phyloP scores from a whole-genome alignment of 1,140 invertebrate species.

The Saccostrea echinata region DNA sequence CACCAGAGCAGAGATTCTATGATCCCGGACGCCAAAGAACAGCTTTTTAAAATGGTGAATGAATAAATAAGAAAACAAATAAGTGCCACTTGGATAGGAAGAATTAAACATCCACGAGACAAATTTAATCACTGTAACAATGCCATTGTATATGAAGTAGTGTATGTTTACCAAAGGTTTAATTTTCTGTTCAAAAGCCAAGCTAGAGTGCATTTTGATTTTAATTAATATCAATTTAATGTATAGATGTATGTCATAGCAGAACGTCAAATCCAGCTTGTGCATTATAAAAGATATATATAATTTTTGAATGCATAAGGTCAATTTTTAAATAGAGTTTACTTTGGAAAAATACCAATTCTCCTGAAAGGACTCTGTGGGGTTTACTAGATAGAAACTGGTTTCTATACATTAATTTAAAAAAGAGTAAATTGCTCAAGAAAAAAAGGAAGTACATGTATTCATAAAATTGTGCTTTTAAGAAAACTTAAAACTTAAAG shows the following conservation, averaged over 20 bases:
- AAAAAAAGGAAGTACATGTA: neutral
- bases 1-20: neutral
- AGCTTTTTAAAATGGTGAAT: slow-evolving; percentile 22
- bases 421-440: neutral
- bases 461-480: neutral
- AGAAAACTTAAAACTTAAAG: too few species aligned
- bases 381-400: neutral
- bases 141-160: slow-evolving; percentile 21
- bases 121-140: slow-evolving; percentile 25
- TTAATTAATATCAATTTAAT: slow-evolving; percentile 20
- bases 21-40: neutral
- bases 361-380: neutral
- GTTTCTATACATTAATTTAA: neutral
- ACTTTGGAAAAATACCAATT: slow-evolving; percentile 14
- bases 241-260: neutral
- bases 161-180: slow-evolving; percentile 31
- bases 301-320: neutral
- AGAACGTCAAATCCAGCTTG: neutral
- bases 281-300: neutral
- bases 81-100: neutral
- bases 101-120: neutral
- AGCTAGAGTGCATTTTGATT: slow-evolving; percentile 6
- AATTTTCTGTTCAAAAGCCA: slow-evolving; percentile 22
- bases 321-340: slow-evolving; percentile 19
- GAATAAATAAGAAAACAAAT: slow-evolving; percentile 19